Conservation (phyloP, 2,888 invertebrate species). For the Branchellion lobata region DNA sequence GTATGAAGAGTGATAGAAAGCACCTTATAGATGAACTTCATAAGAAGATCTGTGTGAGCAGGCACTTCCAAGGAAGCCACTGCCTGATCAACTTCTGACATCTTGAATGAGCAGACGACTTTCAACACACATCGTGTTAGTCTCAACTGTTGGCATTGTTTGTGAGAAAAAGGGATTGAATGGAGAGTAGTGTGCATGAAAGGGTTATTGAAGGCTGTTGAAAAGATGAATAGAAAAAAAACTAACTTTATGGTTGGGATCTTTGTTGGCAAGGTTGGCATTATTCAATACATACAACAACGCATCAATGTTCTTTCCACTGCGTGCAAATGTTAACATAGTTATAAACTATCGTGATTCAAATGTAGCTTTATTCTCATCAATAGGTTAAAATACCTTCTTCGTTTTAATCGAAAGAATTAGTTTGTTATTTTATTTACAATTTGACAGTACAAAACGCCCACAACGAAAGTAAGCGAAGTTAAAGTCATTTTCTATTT, state of each 20-base stretch:
- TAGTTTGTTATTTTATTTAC: background rate
- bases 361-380: background rate
- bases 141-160: constrained; percentile 71
- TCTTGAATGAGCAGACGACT: constrained; percentile 87
- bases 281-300: constrained; percentile 70
- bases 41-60: constrained; percentile 78
- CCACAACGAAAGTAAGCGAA: too few species aligned
- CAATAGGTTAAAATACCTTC: background rate
- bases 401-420: background rate
- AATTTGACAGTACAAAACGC: too few species aligned
- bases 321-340: constrained; percentile 2
- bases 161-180: background rate
- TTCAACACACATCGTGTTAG: constrained; percentile 80
- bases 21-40: constrained; percentile 79
- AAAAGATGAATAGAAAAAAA: background rate
- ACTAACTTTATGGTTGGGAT: background rate
- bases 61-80: constrained; percentile 77
- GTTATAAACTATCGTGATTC: background rate
- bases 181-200: too few species aligned
- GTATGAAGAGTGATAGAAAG: too few species aligned
- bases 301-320: constrained; percentile 70
- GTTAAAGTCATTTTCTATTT: too few species aligned
- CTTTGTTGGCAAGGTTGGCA: background rate
- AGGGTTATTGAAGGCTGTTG: too few species aligned
- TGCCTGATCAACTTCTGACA: constrained; percentile 88